phyloP scores from a whole-genome alignment of 2,888 invertebrate genomes.

The Drosophila anomalipes region DNA sequence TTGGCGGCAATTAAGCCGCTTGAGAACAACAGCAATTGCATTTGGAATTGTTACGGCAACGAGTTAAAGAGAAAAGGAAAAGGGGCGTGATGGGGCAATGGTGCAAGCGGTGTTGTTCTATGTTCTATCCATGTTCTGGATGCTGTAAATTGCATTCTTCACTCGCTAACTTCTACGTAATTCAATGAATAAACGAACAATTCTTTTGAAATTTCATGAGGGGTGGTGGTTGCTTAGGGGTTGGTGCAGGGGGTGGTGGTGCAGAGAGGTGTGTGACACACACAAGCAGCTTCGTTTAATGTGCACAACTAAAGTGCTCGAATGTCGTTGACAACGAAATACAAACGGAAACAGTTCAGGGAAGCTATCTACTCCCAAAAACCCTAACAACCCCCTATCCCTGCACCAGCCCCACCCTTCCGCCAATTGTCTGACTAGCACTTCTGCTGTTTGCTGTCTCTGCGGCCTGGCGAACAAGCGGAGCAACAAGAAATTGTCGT shows the following conservation, averaged over 20 bases:
- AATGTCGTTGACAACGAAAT: constrained; percentile 62
- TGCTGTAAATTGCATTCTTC: constrained; percentile 65
- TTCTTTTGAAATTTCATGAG: constrained; percentile 60
- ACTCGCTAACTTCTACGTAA: constrained; percentile 38
- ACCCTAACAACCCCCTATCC: neutral
- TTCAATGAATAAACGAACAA: constrained; percentile 70
- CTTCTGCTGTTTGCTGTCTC: constrained; percentile 56
- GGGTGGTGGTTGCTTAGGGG: neutral
- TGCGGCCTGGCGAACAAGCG: constrained; percentile 55
- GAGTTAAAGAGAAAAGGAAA: constrained; percentile 12
- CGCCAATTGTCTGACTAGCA: constrained; percentile 30
- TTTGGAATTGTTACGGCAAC: constrained; percentile 38
- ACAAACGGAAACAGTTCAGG: constrained; percentile 40
- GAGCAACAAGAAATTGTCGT: constrained; percentile 54
- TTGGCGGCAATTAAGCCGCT: constrained; percentile 71
- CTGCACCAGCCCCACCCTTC: neutral
- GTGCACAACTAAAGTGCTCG: constrained; percentile 58
- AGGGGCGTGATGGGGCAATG: no score
- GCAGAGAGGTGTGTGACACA: neutral
- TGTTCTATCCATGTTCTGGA: neutral
- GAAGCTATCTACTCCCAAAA: neutral
- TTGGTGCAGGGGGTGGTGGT: neutral
- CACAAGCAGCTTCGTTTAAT: constrained; percentile 48
- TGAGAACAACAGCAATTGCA: constrained; percentile 38
- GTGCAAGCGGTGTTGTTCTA: neutral